These are phyloP conservation scores for Norana najaformis DNA, from an alignment of 2,888 invertebrate species.

Conservation along the genomic window DNA sequence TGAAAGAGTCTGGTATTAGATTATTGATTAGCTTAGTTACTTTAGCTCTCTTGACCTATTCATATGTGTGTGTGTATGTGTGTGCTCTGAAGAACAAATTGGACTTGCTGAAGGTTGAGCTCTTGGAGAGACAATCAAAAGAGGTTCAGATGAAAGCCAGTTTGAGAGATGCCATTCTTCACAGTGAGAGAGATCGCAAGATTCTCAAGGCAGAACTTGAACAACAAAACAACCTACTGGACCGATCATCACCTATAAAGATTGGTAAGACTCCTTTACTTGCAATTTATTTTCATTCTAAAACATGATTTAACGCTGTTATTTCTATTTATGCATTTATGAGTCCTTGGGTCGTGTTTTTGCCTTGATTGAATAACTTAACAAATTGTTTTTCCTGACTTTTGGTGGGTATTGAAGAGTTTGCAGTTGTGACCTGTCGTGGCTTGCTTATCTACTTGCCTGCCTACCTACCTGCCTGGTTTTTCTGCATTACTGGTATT, in stretches of 20 bases:
- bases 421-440: neutral
- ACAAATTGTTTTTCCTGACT: no score
- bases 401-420: neutral
- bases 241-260: neutral
- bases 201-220: constrained; percentile 17
- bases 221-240: neutral
- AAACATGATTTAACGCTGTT: neutral
- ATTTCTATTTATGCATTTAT: neutral
- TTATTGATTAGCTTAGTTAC: neutral
- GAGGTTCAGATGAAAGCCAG: neutral
- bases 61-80: neutral
- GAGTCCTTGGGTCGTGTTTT: no score
- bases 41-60: neutral
- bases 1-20: neutral
- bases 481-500: neutral
- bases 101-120: neutral
- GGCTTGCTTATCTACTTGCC: neutral
- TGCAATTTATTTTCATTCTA: neutral
- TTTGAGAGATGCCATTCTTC: neutral
- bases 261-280: neutral
- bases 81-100: neutral
- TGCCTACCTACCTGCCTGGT: no score
- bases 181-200: constrained; percentile 9
- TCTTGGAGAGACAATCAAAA: neutral
- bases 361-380: no score